phyloP scores from a whole-genome alignment of 2,888 invertebrate species.

The Leucoma salicis region DNA sequence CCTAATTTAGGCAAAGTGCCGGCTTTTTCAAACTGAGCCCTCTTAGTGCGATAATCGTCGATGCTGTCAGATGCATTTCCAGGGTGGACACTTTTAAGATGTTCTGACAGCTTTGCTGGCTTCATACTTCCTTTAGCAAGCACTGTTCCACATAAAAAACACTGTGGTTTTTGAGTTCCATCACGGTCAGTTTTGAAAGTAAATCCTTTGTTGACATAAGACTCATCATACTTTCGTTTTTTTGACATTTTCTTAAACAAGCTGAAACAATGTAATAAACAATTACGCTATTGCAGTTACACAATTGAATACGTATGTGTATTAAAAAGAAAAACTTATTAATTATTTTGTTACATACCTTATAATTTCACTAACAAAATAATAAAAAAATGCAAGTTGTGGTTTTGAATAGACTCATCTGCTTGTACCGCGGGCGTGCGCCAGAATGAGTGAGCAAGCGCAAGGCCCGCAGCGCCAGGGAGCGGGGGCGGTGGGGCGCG shows the following conservation, averaged over 20 bases:
- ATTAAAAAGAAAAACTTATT: too few relatives aligned
- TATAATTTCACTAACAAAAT: too few relatives aligned
- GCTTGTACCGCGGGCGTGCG: too few relatives aligned
- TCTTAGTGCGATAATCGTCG: constrained; percentile 2
- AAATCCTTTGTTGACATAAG: neutral
- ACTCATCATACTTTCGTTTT: too few relatives aligned
- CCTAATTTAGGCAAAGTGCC: constrained; percentile 5
- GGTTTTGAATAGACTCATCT: too few relatives aligned
- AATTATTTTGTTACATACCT: neutral
- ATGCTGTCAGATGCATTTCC: constrained; percentile 4
- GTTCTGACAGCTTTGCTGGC: constrained; percentile 5
- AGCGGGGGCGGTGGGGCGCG: too few relatives aligned
- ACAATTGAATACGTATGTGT: neutral
- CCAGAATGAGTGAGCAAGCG: too few relatives aligned
- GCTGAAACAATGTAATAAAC: too few relatives aligned
- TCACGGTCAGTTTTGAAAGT: constrained; percentile 4
- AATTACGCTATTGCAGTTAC: too few relatives aligned
- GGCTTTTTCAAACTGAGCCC: constrained; percentile 5
- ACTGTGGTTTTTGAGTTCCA: constrained; percentile 5
- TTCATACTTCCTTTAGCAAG: constrained; percentile 4
- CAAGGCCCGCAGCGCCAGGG: too few relatives aligned
- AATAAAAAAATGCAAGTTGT: too few relatives aligned
- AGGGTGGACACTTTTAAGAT: constrained; percentile 5
- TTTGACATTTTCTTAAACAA: too few relatives aligned
- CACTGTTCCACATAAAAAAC: constrained; percentile 5